Base-by-base conservation (phyloP, 1,140 invertebrate species). In the Holotrichia oblita region DNA sequence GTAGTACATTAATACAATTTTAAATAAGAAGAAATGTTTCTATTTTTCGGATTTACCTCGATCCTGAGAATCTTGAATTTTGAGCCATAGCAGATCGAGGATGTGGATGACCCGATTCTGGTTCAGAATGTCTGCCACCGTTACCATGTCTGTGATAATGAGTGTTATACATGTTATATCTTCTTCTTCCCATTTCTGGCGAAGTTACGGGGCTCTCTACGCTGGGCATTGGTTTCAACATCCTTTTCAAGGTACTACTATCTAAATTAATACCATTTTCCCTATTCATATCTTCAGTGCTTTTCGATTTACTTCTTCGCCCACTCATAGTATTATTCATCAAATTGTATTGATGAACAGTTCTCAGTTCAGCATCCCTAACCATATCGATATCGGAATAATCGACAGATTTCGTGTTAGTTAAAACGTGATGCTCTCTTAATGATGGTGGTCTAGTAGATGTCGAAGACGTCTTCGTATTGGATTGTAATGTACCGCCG, bases 161-260 rank as follows among this genome's bases (percentile, higher is more conserved):
- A 77, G 89, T 88, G 81, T 89, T 89, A 80, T 91, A 90, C 80
- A 90, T 89, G 79, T 87, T 89, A 82, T 92, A 92, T 20, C 94
- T 89, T 24, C 94, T 91, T 20, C 94, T 90, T 0, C 93, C 93
- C 92, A 95, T 94, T 89, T 97, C 95, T 8, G 95, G 95, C 77
- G 95, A 96, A 12, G 95, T 96, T 9, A 95, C 94, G 3, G 95
- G 94, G 85, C 94, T 95, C 83, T 96, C 94, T 77, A 93, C 92
- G 82, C 93, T 94, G 24, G 95, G 93, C 90, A 98, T 94, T 24
- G 96, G 96, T 83, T 98, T 97, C 80, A 98, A 88, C 94, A 98
- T 97, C 64, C 95, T 91, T 85, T 98, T 98, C 80, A 98, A 88
- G 0, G 96, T 97, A 86, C 94, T 95, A 81, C 95, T 95, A 76